Evolutionary conservation across 92 coral and sea anemone genomes (phyloP), one percentile per base, ranked within the genome.

Genomic region (Chrysogorgia sp.): DNA sequence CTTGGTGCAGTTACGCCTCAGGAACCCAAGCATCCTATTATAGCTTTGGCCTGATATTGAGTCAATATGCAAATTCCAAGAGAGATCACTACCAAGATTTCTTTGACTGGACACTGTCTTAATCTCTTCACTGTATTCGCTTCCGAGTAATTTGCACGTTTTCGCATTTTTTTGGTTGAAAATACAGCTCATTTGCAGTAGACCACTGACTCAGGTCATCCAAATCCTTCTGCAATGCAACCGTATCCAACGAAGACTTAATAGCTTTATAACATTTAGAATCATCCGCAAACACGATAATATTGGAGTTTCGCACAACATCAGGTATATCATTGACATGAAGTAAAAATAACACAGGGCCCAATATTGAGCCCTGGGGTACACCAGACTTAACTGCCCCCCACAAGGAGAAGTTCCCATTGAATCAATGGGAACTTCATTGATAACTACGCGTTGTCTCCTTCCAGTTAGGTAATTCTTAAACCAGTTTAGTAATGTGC

Each of bases 201-300:
- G 88, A 80, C 76, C 85, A 85, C 59, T 56, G 63, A 20, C 74
- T 76, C 19, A 84, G 40, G 20, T 35, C 62, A 41, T 86, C 71
- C 63, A 86, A 50, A 67, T 84, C 84, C 45, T 29, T 15, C 75
- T 84, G 88, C 9, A 84, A 62, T 47, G n/a, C 21, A 40, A 45
- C 26, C 40, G 37, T 24, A 81, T 85, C 89, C n/a, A n/a, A 34
- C 19, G 40, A 30, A 33, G 65, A 79, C 20, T 28, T 47, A 50
- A 85, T 61, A 40, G 63, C 20, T 64, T 71, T 79, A 14, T 41
- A 79, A 37, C 88, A 85, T 61, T 79, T 85, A 7, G 88, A 68
- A 63, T 85, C 88, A 57, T 85, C 88, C 25, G 81, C 88, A 70
- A 85, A 61, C 84, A 79, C 78, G 9, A 67, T 80, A 20, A 84